Evolutionary conservation across 2,797 vertebrate genomes (phyloP), one percentile per base, ranked within the genome.

Genomic region (Muraenolepis orangiensis): DNA sequence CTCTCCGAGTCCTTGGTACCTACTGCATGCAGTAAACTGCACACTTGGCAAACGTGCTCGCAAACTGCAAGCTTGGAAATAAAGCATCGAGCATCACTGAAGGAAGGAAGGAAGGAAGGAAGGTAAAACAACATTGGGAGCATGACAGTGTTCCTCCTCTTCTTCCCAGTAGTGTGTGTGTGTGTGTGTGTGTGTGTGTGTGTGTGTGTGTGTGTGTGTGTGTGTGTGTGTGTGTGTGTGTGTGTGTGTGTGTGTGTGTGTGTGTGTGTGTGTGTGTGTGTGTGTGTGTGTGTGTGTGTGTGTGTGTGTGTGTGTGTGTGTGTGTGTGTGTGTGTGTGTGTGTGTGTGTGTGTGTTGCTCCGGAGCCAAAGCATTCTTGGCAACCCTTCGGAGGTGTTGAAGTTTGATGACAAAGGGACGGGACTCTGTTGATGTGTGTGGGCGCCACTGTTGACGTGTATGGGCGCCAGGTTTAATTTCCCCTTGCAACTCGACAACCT

Each of bases 361-460:
- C 57, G 71, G 70, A 67, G 70, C 68, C 64, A 74, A 72, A 70
- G 74, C 76, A 75, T 80, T 86, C 75, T 84, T 85, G 87, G 80
- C 72, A 87, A 64, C 72, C 69, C n/a, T n/a, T 20, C 40, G 73
- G 6, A 40, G 74, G 26, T 70, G 75, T 72, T 86, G 71, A 85
- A 73, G 82, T 81, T 80, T 82, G 84, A 86, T 51, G 51, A 77
- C 79, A 83, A 85, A 73, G 74, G 14, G 78, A n/a, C n/a, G n/a
- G n/a, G n/a, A n/a, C n/a, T n/a, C n/a, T n/a, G n/a, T n/a, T n/a
- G n/a, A n/a, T n/a, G 80, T 88, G 80, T 74, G 81, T 88, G 76
- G 64, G 75, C 20, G 30, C 61, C 68, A 66, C 71, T 87, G 91
- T 91, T 86, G 85, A 85, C 81, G 76, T 86, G 81, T 87, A 72